Evolutionary conservation across 2,113 vertebrate genomes (phyloP).

Genomic region (Megaceryle torquata): DNA sequence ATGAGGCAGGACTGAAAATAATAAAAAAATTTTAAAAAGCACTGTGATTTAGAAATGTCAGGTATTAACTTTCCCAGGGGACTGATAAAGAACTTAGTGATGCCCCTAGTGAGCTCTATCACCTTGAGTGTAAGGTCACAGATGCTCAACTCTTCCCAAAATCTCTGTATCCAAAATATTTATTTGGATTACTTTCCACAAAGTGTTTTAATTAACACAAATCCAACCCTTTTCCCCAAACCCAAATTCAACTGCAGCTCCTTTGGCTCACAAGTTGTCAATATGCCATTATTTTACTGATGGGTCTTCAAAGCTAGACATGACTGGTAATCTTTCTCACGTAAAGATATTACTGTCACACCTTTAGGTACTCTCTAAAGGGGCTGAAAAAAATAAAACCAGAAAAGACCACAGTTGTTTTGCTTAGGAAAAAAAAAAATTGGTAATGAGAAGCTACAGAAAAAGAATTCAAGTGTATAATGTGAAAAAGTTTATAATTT

Average conservation of each 20-base stretch:
- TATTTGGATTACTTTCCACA: not conserved
- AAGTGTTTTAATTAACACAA: not conserved
- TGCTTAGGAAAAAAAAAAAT: not conserved
- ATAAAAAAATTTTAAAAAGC: not conserved
- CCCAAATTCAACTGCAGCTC: not conserved
- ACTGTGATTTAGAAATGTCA: not conserved
- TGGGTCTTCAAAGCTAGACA: not conserved
- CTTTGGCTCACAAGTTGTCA: not conserved
- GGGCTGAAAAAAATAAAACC: not conserved
- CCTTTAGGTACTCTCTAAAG: not conserved
- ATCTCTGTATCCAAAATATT: not conserved
- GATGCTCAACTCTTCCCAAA: not conserved
- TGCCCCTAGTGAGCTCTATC: not conserved
- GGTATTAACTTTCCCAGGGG: not conserved
- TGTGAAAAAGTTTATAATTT: not conserved
- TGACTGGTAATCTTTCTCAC: not conserved
- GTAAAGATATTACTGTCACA: not conserved
- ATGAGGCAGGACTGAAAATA: not conserved
- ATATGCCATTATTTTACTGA: not conserved
- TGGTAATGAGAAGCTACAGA: not conserved
- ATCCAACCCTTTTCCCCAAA: not conserved
- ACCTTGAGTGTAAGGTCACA: not conserved
- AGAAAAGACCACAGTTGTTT: not conserved
- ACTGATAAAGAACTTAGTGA: not conserved
- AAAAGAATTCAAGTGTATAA: not conserved